A percentile compares a stretch with the other conserved stretches of the same genome.
These are phyloP conservation scores for Amphimallon solstitiale DNA, from an alignment of 2,888 invertebrate genomes.

Conservation along the genomic window DNA sequence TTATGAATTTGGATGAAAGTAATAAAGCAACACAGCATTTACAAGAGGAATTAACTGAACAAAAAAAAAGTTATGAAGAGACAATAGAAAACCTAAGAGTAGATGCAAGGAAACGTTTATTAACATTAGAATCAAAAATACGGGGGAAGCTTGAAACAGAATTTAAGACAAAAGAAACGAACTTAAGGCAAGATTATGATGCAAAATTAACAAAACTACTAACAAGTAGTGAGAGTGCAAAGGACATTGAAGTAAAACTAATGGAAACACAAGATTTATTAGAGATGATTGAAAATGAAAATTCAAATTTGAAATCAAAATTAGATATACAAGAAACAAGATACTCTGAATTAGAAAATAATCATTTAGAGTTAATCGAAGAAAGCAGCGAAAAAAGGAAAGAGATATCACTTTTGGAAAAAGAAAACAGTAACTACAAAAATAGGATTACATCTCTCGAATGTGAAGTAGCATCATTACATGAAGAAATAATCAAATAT, in stretches of 20 bases:
- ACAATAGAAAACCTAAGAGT: conserved; percentile 65
- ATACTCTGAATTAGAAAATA: conserved; percentile 54
- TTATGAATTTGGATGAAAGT: background rate
- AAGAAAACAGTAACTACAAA: conserved; percentile 33
- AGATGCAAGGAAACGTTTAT: conserved; percentile 58
- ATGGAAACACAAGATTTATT: conserved; percentile 65
- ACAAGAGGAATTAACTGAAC: conserved; percentile 58
- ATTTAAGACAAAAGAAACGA: conserved; percentile 49
- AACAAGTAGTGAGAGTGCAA: conserved; percentile 48
- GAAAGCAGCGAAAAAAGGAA: conserved; percentile 59
- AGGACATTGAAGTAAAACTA: conserved; percentile 65
- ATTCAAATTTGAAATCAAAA: conserved; percentile 56
- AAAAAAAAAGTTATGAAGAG: conserved; percentile 63
- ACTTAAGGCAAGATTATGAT: conserved; percentile 51
- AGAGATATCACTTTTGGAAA: conserved; percentile 55
- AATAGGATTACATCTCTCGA: conserved; percentile 49
- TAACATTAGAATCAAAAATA: conserved; percentile 56
- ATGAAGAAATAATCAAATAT: conserved; percentile 10
- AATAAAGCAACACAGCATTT: conserved; percentile 21
- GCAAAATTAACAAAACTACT: conserved; percentile 51
- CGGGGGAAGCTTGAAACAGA: conserved; percentile 50
- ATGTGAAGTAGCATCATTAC: conserved; percentile 51
- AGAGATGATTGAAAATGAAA: conserved; percentile 49
- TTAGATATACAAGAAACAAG: conserved; percentile 40
- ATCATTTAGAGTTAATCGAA: conserved; percentile 57